phyloP scores from a whole-genome alignment of 1,140 invertebrate species.

The Proctacanthus coquilletti region DNA sequence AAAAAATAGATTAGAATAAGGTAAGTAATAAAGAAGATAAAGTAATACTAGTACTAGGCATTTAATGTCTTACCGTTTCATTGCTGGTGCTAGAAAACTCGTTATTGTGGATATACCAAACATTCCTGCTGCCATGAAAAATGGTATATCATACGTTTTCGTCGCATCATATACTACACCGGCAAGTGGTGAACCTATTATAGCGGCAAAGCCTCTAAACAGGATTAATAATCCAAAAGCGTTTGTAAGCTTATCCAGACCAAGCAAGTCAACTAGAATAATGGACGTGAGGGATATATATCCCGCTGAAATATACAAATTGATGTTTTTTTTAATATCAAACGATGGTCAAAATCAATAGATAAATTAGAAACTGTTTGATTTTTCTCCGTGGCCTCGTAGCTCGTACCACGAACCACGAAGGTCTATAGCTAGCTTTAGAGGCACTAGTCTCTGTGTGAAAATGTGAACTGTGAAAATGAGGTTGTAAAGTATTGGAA shows the following conservation, averaged over 20 bases:
- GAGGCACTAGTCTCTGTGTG: too few species aligned
- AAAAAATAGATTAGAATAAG: not conserved
- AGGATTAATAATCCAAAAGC: conserved; percentile 91
- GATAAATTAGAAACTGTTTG: too few species aligned
- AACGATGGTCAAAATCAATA: too few species aligned
- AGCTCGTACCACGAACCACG: too few species aligned
- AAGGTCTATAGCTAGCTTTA: too few species aligned
- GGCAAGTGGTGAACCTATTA: conserved; percentile 66
- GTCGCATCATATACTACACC: conserved; percentile 82
- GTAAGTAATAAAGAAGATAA: not conserved
- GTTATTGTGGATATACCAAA: conserved; percentile 73
- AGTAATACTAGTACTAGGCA: not conserved
- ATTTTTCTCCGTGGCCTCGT: too few species aligned
- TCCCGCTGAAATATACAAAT: conserved; percentile 70
- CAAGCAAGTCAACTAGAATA: conserved; percentile 89
- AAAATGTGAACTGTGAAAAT: too few species aligned
- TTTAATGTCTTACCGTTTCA: conserved; percentile 41
- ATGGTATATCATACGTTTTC: conserved; percentile 70
- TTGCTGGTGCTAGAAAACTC: conserved; percentile 65
- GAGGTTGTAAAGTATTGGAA: too few species aligned
- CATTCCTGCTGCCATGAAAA: conserved; percentile 80
- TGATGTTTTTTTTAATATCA: too few species aligned
- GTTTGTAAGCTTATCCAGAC: conserved; percentile 89
- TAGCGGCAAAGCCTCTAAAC: conserved; percentile 83
- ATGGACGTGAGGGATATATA: conserved; percentile 97